Conservation (phyloP, 2,113 vertebrate genomes). For the Otocyon megalotis region DNA sequence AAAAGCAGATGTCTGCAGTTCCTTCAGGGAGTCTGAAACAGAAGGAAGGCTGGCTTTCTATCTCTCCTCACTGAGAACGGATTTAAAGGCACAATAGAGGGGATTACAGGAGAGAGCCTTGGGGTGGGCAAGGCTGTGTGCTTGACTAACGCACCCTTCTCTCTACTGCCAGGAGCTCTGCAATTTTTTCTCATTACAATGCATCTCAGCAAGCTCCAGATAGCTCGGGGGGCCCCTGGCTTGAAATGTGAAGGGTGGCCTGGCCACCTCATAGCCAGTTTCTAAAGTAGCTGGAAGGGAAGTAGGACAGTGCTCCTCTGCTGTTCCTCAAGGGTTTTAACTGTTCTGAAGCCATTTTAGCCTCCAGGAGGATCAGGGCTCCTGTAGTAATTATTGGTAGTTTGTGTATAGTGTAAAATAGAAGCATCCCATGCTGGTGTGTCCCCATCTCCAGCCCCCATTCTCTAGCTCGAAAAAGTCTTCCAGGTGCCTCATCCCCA, state of each 20-base stretch:
- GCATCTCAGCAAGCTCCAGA: background rate
- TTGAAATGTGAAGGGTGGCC: background rate
- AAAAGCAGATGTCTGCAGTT: background rate
- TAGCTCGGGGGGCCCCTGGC: background rate
- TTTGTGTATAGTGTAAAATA: background rate
- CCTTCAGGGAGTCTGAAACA: background rate
- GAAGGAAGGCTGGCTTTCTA: background rate
- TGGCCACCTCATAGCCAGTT: background rate
- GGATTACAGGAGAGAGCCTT: background rate
- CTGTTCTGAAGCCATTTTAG: background rate
- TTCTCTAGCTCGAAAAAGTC: background rate
- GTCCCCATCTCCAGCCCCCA: background rate
- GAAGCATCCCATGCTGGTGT: background rate
- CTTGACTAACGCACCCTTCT: background rate
- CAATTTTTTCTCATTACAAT: background rate
- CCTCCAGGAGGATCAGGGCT: background rate
- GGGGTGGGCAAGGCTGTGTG: rapidly evolving
- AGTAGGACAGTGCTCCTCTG: rapidly evolving
- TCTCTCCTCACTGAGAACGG: no score
- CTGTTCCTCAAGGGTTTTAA: background rate
- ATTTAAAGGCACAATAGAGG: background rate
- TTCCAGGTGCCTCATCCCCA: background rate
- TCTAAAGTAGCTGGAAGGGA: background rate
- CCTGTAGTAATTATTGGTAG: background rate
- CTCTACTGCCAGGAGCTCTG: background rate